phyloP scores from a whole-genome alignment of 2,888 invertebrate species.

The Helleia helle region DNA sequence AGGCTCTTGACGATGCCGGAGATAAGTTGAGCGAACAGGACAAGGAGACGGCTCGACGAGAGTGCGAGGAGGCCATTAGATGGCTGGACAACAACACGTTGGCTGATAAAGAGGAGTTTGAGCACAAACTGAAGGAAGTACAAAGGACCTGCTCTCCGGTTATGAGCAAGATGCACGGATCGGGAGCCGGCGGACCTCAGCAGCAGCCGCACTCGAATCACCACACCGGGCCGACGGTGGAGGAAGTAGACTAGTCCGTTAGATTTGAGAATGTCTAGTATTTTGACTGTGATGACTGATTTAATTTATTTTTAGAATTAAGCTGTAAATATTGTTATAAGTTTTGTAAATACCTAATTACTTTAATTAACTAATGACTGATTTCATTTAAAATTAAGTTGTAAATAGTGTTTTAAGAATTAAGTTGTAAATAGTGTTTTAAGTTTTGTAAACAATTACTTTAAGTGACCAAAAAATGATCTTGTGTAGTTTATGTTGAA shows the following conservation, averaged over 20 bases:
- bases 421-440: no score
- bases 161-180: conserved; percentile 75
- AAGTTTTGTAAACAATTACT: no score
- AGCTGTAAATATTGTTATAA: no score
- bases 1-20: conserved; percentile 77
- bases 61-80: conserved; percentile 75
- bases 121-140: conserved; percentile 74
- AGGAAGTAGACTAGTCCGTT: conserved; percentile 22
- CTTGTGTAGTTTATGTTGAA: not conserved
- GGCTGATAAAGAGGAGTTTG: conserved; percentile 78
- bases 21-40: conserved; percentile 77
- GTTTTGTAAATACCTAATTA: no score
- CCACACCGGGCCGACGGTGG: conserved; percentile 21
- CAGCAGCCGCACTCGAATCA: no score
- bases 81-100: conserved; percentile 82
- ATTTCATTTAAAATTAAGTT: no score
- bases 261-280: not conserved
- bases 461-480: not conserved
- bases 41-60: conserved; percentile 66
- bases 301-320: not conserved
- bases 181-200: conserved; percentile 31
- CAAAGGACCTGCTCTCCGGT: conserved; percentile 72
- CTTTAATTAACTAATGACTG: no score
- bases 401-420: no score
- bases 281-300: not conserved